These are phyloP conservation scores for Nymphicus hollandicus DNA, from an alignment of 2,113 vertebrate species.

Conservation along the genomic window DNA sequence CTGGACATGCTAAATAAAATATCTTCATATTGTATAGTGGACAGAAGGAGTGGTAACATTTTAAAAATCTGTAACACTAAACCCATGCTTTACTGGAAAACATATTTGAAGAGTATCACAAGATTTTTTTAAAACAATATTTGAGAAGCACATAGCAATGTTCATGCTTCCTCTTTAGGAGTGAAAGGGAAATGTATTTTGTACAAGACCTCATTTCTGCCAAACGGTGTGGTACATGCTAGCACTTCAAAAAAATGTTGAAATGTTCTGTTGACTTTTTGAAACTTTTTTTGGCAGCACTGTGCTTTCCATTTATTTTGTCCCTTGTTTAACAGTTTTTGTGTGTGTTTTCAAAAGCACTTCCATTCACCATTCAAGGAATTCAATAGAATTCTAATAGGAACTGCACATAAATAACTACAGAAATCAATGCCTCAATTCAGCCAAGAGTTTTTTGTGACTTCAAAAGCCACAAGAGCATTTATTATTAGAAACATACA, in stretches of 20 bases:
- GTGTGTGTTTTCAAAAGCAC: conserved; percentile 64
- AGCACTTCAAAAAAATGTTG: conserved; percentile 1
- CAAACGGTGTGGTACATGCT: background rate
- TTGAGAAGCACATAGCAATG: background rate
- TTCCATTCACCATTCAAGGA: conserved; percentile 64
- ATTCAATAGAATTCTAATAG: conserved; percentile 67
- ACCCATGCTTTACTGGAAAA: background rate
- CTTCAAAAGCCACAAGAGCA: conserved; percentile 65
- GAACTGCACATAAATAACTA: conserved; percentile 66
- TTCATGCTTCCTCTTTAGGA: background rate
- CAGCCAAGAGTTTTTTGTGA: conserved; percentile 54
- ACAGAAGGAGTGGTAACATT: background rate
- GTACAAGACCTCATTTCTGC: background rate
- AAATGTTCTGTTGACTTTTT: conserved; percentile 42
- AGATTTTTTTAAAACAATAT: background rate
- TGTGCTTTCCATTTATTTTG: conserved; percentile 33
- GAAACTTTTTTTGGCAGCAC: background rate
- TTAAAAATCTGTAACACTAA: background rate
- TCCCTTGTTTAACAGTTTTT: conserved; percentile 52
- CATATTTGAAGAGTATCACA: background rate
- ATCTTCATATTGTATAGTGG: background rate
- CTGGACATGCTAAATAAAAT: background rate
- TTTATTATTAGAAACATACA: conserved; percentile 67
- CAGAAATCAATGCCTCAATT: conserved; percentile 67
- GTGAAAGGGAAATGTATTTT: background rate